Conservation (phyloP, 2,797 vertebrate genomes). For the Erpetoichthys calabaricus region DNA sequence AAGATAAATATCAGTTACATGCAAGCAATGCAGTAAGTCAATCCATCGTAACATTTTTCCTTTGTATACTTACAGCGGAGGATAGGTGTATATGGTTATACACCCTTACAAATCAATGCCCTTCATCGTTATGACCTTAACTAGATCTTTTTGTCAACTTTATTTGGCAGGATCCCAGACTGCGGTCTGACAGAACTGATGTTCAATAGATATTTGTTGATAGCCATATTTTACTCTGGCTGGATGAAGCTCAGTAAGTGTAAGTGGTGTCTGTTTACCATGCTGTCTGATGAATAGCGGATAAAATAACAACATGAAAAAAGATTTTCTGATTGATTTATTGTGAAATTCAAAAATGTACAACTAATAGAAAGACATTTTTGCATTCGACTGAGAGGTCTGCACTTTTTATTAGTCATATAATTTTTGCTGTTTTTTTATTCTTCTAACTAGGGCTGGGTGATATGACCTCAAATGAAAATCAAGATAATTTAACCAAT, state of each 20-base stretch:
- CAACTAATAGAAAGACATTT: constrained; percentile 4
- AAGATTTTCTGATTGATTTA: constrained; percentile 18
- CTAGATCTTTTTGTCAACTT: neutral
- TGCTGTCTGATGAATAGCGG: constrained; percentile 11
- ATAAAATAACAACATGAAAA: constrained; percentile 18
- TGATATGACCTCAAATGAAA: no score
- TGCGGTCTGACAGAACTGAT: constrained; percentile 7
- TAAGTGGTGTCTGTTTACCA: constrained; percentile 24
- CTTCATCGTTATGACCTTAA: neutral
- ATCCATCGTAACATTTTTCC: neutral
- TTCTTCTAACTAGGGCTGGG: no score
- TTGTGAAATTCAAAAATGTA: constrained; percentile 15
- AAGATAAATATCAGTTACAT: no score
- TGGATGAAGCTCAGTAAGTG: constrained; percentile 20
- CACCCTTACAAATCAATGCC: neutral
- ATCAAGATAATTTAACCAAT: no score
- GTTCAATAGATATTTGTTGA: constrained; percentile 11
- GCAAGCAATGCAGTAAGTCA: no score
- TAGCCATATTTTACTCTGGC: constrained; percentile 12
- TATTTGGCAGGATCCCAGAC: neutral
- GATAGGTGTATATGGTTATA: neutral
- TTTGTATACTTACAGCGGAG: neutral
- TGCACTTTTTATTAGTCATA: no score
- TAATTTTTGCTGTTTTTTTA: no score
- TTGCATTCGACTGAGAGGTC: neutral